Evolutionary conservation across 2,888 invertebrate species (phyloP), one percentile per base, ranked within the genome.

Genomic region (Laothoe populi): DNA sequence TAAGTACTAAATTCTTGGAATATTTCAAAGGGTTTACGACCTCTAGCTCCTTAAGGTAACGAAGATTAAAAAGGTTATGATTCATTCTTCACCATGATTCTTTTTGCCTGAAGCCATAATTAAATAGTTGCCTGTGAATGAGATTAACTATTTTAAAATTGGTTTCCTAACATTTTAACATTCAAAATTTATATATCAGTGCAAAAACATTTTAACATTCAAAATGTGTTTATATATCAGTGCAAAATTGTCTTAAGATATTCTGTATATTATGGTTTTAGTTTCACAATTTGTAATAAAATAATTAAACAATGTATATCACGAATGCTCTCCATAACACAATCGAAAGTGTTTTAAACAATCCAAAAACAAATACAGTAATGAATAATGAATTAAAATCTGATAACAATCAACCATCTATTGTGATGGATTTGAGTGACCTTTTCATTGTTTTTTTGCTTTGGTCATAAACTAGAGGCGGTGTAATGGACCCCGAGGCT

Each of bases 341-440:
- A 19, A 53, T 16, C 31, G 53, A 53, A 53, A 53, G 53, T 35
- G 35, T 53, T 53, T 26, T n/a, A n/a, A 53, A 49, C 40, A 40
- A 60, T 38, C 16, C 48, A 38, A 60, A 59, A 60, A 48, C 60
- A 48, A 48, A 49, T 40, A 40, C 40, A 60, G 23, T 53, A 53
- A 53, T 60, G 60, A 49, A 40, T 60, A 60, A 60, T 49, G 60
- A 72, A 69, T 67, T 67, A 71, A 70, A 68, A 66, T 57, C 48
- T 74, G 82, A 84, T 83, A 81, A 77, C 69, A 70, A 78, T 77
- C 78, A 60, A 60, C 59, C 67, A 65, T 69, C 72, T 70, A 74
- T 76, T 77, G 73, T 75, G 78, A 81, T 81, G 76, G 77, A 83
- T 81, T 78, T 81, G 73, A 68, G 71, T 71, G 74, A 75, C 74